Conservation (phyloP, 2,113 vertebrate genomes). For the Neoarius graeffei region DNA sequence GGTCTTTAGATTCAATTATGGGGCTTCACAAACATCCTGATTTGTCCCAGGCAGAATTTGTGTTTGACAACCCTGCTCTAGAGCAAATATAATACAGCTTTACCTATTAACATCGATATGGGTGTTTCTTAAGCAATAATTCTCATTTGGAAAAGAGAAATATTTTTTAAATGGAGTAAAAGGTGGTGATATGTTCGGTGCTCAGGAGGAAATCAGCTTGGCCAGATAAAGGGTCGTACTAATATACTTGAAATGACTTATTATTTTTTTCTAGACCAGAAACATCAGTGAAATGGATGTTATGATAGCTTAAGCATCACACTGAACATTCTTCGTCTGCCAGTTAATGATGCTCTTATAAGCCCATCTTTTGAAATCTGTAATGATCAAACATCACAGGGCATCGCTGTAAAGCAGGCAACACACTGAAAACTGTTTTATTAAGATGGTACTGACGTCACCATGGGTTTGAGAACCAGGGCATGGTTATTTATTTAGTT, state of each 20-base stretch:
- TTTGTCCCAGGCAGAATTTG: too few species aligned
- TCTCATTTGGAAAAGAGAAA: background rate
- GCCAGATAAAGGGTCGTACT: background rate
- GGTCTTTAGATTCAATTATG: background rate
- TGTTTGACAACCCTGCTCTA: too few species aligned
- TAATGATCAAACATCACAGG: background rate
- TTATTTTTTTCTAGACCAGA: background rate
- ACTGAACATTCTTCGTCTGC: background rate
- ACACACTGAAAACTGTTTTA: background rate
- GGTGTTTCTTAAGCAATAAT: background rate
- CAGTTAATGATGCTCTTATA: conserved; percentile 6
- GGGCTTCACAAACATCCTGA: background rate
- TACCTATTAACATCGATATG: background rate
- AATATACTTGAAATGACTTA: background rate
- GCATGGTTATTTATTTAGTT: background rate
- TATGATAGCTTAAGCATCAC: background rate
- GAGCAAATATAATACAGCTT: background rate
- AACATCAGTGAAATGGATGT: background rate
- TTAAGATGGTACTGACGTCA: background rate
- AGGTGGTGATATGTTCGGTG: background rate
- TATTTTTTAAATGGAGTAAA: background rate
- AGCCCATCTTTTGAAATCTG: background rate
- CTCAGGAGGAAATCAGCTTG: background rate
- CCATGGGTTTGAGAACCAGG: background rate
- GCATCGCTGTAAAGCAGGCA: background rate